phyloP scores from a whole-genome alignment of 2,797 vertebrate genomes.

The Telmatherina bonti region DNA sequence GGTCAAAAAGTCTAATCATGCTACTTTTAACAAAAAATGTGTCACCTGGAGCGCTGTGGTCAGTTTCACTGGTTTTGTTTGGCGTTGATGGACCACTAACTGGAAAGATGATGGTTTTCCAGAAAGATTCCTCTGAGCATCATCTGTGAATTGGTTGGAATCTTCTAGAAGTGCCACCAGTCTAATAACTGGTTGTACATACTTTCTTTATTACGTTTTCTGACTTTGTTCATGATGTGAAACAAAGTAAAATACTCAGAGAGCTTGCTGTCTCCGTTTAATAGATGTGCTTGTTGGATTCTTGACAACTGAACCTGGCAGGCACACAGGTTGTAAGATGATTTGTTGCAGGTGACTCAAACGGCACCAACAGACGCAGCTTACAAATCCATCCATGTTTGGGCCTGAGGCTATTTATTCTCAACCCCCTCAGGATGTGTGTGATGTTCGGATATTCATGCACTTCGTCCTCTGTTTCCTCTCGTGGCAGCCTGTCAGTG shows the following conservation, averaged over 20 bases:
- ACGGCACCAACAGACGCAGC: background rate
- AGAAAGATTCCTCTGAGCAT: background rate
- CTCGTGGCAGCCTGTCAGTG: constrained; percentile 92
- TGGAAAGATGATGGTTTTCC: background rate
- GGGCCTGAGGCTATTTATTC: constrained; percentile 11
- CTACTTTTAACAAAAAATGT: no score
- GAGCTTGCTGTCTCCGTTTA: background rate
- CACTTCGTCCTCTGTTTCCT: constrained; percentile 13
- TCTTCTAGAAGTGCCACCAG: no score
- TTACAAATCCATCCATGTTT: background rate
- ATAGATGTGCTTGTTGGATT: background rate
- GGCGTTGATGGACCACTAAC: background rate
- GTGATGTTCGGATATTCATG: constrained; percentile 6
- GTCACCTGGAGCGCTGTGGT: no score
- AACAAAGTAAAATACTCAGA: background rate
- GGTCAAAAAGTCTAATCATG: no score
- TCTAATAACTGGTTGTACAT: no score
- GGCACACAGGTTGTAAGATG: background rate
- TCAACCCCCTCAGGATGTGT: background rate
- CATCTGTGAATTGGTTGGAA: no score
- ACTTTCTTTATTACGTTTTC: background rate
- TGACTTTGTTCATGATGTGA: background rate
- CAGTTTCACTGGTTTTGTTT: no score
- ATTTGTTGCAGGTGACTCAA: background rate
- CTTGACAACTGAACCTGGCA: background rate